Evolutionary conservation across 2,888 invertebrate genomes (phyloP), one percentile per base, ranked within the genome.

Genomic region (Tipula confusa): DNA sequence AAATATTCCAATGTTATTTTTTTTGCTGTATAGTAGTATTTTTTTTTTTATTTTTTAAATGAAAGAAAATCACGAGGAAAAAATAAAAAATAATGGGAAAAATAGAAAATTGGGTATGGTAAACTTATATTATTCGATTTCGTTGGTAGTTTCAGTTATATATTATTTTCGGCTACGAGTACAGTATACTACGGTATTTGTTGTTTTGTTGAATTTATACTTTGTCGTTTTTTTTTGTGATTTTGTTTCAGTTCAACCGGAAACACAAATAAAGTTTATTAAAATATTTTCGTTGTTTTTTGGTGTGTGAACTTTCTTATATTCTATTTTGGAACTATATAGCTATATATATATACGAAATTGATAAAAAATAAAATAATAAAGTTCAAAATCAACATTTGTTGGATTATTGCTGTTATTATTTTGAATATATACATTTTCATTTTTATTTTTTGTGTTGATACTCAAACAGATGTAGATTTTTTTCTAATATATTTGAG

Each of bases 211-310:
- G 11, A 64, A 64, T 64, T 64, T 24, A 43, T 64, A 64, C 24
- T 64, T 64, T 9, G 24, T 64, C 64, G 64, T 64, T 64, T 38
- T 38, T 64, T 64, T 64, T 64, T 64, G 24, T 64, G 64, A 64
- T 64, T 64, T 64, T 64, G 64, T 64, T 64, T 64, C 24, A 64
- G 64, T 64, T 64, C 64, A 64, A 64, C 64, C 64, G 64, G 64
- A 64, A 64, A 64, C 64, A 64, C 64, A 64, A 64, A 64, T 64
- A 64, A 64, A 64, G 64, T 64, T 64, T 64, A 64, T 64, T 64
- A 64, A 64, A 64, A 64, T 64, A 64, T 64, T 64, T 64, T 64
- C 64, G 64, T 64, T 64, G 64, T 64, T 24, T 64, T 64, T 64
- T 64, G 64, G 64, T 64, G 64, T 64, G 64, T n/a, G n/a, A n/a